Evolutionary conservation across 2,113 vertebrate genomes (phyloP).

Genomic region (Calidris pugnax): DNA sequence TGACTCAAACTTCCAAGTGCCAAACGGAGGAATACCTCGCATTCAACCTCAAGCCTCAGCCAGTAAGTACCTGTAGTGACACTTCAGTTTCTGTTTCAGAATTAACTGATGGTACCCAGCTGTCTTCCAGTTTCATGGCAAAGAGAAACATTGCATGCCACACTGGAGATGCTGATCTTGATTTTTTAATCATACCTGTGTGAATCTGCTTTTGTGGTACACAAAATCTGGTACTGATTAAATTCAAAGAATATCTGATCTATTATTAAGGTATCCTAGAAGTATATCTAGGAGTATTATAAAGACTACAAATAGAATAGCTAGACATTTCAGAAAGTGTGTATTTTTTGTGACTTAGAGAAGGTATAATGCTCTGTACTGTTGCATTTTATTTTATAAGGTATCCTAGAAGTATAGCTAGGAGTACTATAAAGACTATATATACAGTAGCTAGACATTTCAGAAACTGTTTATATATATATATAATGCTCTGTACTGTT

Average conservation of each 20-base stretch:
- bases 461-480: background rate
- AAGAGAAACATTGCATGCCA: background rate
- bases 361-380: background rate
- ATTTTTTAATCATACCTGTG: background rate
- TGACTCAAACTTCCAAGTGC: slow-evolving; percentile 96
- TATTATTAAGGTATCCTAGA: background rate
- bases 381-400: background rate
- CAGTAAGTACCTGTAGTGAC: slow-evolving; percentile 81
- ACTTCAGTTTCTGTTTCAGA: background rate
- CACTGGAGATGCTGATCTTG: background rate
- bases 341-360: background rate
- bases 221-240: background rate
- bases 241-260: background rate
- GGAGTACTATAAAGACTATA: background rate
- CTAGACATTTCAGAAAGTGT: background rate
- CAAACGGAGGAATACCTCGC: slow-evolving; percentile 92
- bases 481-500: background rate
- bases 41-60: slow-evolving; percentile 91
- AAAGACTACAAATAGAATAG: background rate
- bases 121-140: background rate
- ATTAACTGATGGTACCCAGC: background rate
- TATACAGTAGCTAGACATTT: background rate
- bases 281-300: too few species aligned
- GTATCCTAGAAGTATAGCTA: too few species aligned
- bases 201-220: background rate